Evolutionary conservation across 2,797 vertebrate species (phyloP).

Genomic region (Meda fulgida): DNA sequence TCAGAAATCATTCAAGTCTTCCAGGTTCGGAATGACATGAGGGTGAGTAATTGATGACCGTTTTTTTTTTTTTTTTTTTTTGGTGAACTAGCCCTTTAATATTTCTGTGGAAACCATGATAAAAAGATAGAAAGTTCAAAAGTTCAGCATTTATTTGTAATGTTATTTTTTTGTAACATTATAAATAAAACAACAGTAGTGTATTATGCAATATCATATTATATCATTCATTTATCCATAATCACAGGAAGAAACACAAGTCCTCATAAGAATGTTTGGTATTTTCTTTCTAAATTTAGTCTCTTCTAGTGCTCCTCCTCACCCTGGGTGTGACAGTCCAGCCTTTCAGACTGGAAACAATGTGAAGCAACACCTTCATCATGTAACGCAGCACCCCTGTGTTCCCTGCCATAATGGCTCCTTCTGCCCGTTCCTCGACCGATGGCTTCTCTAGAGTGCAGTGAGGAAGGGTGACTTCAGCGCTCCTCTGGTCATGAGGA

Average conservation of each 20-base stretch:
- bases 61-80: neutral
- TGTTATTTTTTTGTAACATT: neutral
- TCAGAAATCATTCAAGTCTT: neutral
- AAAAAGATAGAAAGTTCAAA: neutral
- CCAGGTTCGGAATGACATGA: neutral
- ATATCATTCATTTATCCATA: slow-evolving; percentile 35
- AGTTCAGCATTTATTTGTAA: neutral
- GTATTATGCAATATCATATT: slow-evolving; percentile 38
- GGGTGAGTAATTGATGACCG: neutral
- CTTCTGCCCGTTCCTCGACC: slow-evolving; percentile 36
- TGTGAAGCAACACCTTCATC: slow-evolving; percentile 69
- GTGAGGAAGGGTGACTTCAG: slow-evolving; percentile 70
- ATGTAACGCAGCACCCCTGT: slow-evolving; percentile 54
- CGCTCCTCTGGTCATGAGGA: slow-evolving; percentile 62
- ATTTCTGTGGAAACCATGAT: no score
- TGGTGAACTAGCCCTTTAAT: neutral
- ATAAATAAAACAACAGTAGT: neutral
- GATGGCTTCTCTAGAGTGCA: slow-evolving; percentile 71
- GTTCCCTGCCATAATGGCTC: slow-evolving; percentile 27
- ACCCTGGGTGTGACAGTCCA: slow-evolving; percentile 73
- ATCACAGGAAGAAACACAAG: slow-evolving; percentile 56
- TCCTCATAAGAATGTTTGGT: slow-evolving; percentile 76
- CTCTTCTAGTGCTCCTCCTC: slow-evolving; percentile 71
- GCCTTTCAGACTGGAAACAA: slow-evolving; percentile 80
- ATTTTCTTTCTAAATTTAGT: slow-evolving; percentile 80